Conservation (phyloP, 1,140 invertebrate species). For the Oscheius sp. region DNA sequence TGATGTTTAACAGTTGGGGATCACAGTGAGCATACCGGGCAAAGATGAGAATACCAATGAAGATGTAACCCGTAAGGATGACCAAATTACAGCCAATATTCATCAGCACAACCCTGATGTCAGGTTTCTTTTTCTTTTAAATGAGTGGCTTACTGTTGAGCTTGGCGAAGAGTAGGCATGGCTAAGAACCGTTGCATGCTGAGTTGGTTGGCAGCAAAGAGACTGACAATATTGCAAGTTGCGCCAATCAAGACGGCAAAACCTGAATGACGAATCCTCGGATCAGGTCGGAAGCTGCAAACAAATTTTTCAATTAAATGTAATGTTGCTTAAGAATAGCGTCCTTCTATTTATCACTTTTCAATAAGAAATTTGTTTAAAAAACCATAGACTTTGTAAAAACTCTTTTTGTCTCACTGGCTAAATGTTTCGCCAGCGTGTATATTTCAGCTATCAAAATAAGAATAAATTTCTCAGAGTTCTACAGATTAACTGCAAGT, state of each 20-base stretch:
- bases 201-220: slow-evolving; percentile 51
- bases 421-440: too few relatives aligned
- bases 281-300: slow-evolving; percentile 51
- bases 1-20: slow-evolving; percentile 26
- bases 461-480: too few relatives aligned
- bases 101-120: slow-evolving; percentile 45
- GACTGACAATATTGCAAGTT: slow-evolving; percentile 39
- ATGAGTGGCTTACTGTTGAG: slow-evolving; percentile 41
- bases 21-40: slow-evolving; percentile 43
- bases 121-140: neutral
- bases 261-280: slow-evolving; percentile 45
- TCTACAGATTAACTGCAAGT: too few relatives aligned
- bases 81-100: slow-evolving; percentile 48
- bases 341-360: too few relatives aligned
- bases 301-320: neutral
- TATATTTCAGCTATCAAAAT: too few relatives aligned
- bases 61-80: slow-evolving; percentile 41
- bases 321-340: too few relatives aligned
- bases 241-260: slow-evolving; percentile 46
- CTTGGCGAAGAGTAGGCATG: slow-evolving; percentile 40
- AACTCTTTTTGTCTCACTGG: too few relatives aligned
- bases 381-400: too few relatives aligned
- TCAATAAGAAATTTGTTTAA: too few relatives aligned
- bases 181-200: slow-evolving; percentile 47
- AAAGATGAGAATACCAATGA: slow-evolving; percentile 47